Conservation (phyloP, 2,797 vertebrate genomes). For the Catharus ustulatus region DNA sequence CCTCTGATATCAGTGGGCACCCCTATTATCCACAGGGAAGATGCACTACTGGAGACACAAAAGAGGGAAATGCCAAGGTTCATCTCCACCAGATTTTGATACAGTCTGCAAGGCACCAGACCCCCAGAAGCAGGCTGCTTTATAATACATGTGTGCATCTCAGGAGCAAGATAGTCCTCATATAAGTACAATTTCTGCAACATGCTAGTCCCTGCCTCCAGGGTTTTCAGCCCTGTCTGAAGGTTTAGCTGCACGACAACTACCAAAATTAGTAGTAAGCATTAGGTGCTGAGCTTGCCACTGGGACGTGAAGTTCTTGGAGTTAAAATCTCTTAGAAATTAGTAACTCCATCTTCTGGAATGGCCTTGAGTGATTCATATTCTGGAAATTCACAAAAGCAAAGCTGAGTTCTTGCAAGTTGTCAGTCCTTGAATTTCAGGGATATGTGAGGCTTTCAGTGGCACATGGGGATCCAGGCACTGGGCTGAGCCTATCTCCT, state of each 20-base stretch:
- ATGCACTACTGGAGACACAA: rapidly evolving
- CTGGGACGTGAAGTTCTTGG: neutral
- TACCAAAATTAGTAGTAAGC: neutral
- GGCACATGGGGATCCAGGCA: neutral
- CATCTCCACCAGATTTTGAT: neutral
- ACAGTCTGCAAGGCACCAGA: neutral
- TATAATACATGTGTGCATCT: neutral
- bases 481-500: neutral
- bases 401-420: neutral
- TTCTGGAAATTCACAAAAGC: neutral
- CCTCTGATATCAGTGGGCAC: neutral
- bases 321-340: neutral
- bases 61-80: neutral
- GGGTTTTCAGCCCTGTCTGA: neutral
- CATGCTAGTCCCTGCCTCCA: neutral
- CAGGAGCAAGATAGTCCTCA: neutral
- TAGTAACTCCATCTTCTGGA: neutral
- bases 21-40: neutral
- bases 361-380: neutral
- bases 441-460: neutral
- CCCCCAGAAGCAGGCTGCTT: neutral
- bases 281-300: neutral
- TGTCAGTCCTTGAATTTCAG: neutral
- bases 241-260: neutral
- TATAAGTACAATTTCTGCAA: neutral